These are phyloP conservation scores for Danio jaintianensis DNA, from an alignment of 2,797 vertebrate genomes.

Conservation along the genomic window DNA sequence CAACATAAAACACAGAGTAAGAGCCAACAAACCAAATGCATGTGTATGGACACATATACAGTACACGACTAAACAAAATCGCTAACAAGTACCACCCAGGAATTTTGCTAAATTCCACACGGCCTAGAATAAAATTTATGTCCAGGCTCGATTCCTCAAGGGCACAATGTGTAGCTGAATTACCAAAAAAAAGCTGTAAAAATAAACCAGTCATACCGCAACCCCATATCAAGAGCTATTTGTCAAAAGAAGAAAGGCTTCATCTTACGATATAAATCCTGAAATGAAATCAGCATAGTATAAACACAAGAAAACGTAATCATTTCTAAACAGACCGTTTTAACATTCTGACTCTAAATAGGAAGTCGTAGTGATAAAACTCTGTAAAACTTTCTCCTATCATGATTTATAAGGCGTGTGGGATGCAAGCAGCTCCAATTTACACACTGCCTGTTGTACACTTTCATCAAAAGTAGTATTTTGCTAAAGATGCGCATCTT, in stretches of 20 bases:
- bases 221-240: constrained; percentile 9
- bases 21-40: neutral
- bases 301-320: constrained; percentile 13
- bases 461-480: neutral
- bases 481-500: neutral
- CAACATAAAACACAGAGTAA: neutral
- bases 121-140: neutral
- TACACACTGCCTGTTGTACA: neutral
- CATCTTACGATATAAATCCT: neutral
- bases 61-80: neutral
- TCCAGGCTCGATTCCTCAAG: neutral
- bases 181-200: neutral
- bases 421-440: neutral
- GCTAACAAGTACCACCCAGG: constrained; percentile 16
- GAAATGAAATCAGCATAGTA: constrained; percentile 1
- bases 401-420: neutral
- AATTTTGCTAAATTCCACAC: neutral
- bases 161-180: neutral
- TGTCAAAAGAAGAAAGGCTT: constrained; percentile 23
- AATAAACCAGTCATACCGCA: neutral
- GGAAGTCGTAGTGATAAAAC: neutral
- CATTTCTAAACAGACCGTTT: neutral
- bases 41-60: neutral
- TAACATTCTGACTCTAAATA: neutral
- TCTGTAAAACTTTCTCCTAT: too few species aligned